A percentile compares a stretch with the other conserved stretches of the same genome.
phyloP scores from a whole-genome alignment of 2,888 invertebrate genomes.

The Chironomus riparius region DNA sequence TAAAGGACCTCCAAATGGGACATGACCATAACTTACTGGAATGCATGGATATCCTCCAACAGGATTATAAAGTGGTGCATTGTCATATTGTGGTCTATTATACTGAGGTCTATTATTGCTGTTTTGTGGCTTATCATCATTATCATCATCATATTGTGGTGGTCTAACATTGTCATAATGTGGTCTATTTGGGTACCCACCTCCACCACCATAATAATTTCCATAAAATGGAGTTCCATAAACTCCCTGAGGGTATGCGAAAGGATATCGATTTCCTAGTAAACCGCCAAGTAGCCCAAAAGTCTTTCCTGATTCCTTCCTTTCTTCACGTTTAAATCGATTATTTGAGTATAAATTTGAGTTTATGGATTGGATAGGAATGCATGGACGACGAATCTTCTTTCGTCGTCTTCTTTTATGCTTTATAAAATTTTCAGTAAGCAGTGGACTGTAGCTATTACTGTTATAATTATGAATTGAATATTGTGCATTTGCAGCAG shows the following conservation, averaged over 20 bases:
- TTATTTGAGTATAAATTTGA: neutral
- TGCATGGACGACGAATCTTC: neutral
- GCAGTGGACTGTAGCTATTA: neutral
- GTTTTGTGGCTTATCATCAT: neutral
- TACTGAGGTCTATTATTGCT: too few relatives aligned
- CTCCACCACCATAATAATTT: neutral
- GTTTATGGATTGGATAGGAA: slow-evolving; percentile 13
- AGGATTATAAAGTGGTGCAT: slow-evolving; percentile 10
- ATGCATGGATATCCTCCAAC: slow-evolving; percentile 20
- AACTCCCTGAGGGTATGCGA: neutral
- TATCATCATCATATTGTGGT: neutral
- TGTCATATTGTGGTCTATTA: neutral
- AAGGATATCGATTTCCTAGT: neutral
- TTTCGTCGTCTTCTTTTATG: neutral
- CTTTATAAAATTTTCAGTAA: neutral
- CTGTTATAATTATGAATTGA: neutral
- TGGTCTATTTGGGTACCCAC: neutral
- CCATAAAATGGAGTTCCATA: neutral
- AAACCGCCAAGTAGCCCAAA: neutral
- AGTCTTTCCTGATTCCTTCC: slow-evolving; percentile 8
- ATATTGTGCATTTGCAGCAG: neutral
- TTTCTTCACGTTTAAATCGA: neutral
- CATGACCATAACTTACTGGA: slow-evolving; percentile 11
- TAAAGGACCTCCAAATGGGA: neutral
- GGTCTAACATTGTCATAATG: slow-evolving; percentile 4